Conservation (phyloP, 2,797 vertebrate species). For the Phrynocephalus guinanensis region DNA sequence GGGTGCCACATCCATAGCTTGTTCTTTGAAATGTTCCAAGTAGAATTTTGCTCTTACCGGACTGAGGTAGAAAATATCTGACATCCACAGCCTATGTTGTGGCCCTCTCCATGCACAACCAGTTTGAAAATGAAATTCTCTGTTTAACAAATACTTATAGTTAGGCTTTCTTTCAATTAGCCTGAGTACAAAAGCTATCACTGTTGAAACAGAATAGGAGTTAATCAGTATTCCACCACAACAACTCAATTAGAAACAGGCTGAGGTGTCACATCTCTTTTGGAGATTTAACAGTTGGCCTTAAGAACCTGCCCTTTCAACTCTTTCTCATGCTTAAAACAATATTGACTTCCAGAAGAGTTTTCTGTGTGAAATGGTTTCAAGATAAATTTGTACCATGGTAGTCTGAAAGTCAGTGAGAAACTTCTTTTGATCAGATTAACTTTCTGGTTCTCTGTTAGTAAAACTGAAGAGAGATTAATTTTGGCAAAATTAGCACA, state of each 20-base stretch:
- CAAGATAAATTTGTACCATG: slow-evolving; percentile 26
- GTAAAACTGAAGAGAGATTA: not conserved
- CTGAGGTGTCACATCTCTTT: not conserved
- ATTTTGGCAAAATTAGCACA: not conserved
- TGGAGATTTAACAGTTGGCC: not conserved
- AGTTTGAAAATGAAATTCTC: not conserved
- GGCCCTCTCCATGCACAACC: not conserved
- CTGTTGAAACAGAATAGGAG: not conserved
- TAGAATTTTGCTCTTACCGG: too few relatives aligned
- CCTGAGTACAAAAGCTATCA: not conserved
- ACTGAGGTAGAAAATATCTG: not conserved
- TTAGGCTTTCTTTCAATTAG: slow-evolving; percentile 12
- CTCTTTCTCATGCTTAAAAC: not conserved
- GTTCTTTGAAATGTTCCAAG: too few relatives aligned
- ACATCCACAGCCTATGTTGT: not conserved
- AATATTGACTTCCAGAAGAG: slow-evolving; percentile 12
- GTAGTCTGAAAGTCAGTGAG: slow-evolving; percentile 27
- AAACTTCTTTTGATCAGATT: not conserved
- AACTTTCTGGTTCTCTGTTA: not conserved
- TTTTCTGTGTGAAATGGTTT: slow-evolving; percentile 15
- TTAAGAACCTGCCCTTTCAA: not conserved
- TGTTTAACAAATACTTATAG: not conserved
- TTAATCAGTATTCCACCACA: slow-evolving; percentile 11
- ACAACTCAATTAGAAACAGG: not conserved
- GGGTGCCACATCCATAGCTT: too few relatives aligned